Conservation (phyloP, 1,140 invertebrate genomes). For the Yoshiicerus persimilis region DNA sequence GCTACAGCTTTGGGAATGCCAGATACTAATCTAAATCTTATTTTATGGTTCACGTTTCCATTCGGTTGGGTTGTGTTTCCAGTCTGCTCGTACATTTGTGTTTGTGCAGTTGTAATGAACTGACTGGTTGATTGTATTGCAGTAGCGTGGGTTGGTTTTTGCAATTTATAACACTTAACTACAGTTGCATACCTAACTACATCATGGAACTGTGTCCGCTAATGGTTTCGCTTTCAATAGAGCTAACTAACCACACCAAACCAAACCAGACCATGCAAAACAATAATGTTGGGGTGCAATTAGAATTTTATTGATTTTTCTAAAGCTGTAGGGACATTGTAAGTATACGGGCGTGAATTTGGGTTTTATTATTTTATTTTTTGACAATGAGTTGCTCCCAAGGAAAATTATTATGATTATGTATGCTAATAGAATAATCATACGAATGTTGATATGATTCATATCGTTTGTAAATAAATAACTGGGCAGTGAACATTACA, state of each 20-base stretch:
- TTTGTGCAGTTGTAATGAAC: not conserved
- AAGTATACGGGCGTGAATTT: not conserved
- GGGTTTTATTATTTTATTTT: not conserved
- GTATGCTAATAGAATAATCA: conserved; percentile 19
- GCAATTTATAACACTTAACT: not conserved
- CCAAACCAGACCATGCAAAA: not conserved
- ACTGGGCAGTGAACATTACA: not conserved
- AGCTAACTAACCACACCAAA: too few species aligned
- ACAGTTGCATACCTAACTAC: not conserved
- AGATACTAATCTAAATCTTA: not conserved
- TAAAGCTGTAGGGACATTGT: too few species aligned
- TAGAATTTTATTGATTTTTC: not conserved
- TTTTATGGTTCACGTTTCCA: not conserved
- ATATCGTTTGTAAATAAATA: not conserved
- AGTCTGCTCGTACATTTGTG: not conserved
- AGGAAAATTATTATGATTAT: conserved; percentile 3
- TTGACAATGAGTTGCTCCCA: not conserved
- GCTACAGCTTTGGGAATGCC: not conserved
- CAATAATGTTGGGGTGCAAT: not conserved
- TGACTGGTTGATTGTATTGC: not conserved
- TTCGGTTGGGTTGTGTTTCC: not conserved
- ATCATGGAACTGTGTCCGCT: not conserved
- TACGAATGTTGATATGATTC: not conserved
- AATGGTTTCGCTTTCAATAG: not conserved
- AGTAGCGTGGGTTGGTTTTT: not conserved